phyloP scores from a whole-genome alignment of 2,113 vertebrate species.

The Pollachius pollachius region DNA sequence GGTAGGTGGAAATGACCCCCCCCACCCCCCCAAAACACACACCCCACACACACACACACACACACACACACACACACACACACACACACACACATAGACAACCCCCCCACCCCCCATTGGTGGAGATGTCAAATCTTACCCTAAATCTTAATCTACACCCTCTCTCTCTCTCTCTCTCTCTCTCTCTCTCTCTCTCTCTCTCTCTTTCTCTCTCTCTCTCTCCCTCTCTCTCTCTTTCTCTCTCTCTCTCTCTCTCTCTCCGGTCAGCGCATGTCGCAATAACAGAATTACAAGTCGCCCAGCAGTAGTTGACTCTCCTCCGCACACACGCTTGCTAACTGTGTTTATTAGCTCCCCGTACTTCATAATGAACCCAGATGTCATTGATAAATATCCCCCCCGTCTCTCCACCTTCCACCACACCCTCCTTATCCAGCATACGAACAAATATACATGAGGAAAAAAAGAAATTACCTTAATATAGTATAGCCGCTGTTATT shows the following conservation, averaged over 20 bases:
- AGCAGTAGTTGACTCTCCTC: slow-evolving; percentile 73
- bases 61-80: too few relatives aligned
- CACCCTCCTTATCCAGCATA: too few relatives aligned
- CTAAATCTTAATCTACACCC: too few relatives aligned
- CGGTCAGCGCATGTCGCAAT: slow-evolving; percentile 73
- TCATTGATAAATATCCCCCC: slow-evolving; percentile 66
- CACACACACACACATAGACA: too few relatives aligned
- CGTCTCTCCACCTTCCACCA: neutral
- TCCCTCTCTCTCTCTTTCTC: too few relatives aligned
- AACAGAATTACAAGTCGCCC: slow-evolving; percentile 82
- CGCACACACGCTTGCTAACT: slow-evolving; percentile 52
- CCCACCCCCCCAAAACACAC: too few relatives aligned
- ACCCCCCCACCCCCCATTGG: neutral
- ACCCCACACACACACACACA: too few relatives aligned
- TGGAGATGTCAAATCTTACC: neutral
- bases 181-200: too few relatives aligned
- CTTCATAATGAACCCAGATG: slow-evolving; percentile 85
- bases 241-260: neutral
- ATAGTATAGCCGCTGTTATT: slow-evolving; percentile 6
- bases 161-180: too few relatives aligned
- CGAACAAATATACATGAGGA: slow-evolving; percentile 80
- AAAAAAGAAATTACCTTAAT: slow-evolving; percentile 53
- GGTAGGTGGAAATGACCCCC: neutral
- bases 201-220: too few relatives aligned
- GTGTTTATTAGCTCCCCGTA: slow-evolving; percentile 84